Base-by-base conservation (phyloP, 2,888 invertebrate genomes). In the Melieria picta region DNA sequence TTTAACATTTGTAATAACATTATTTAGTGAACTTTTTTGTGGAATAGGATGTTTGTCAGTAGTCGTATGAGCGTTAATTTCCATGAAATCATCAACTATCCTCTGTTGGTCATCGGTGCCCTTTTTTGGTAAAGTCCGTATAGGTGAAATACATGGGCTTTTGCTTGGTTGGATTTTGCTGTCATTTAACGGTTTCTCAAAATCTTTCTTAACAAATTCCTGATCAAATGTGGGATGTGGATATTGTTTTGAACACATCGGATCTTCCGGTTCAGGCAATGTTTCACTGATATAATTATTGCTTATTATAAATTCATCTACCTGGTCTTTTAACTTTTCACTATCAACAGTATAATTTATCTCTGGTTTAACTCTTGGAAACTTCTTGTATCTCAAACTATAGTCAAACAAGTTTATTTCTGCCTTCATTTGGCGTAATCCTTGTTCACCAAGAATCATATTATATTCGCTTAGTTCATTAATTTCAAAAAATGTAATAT, bases 81-180 rank as follows among this genome's bases (percentile, higher is more conserved):
- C 71, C 42, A 63, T 42, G 30, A 52, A 70, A 2, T 73, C 73
- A 4, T 66, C 13, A 4, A 73, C 73, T 64, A 69, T 69, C 48
- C 62, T 30, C 2, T 30, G 30, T 30, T 30, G 30, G 30, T 30
- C 30, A 30, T 30, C 30, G 3, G 30, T 30, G 30, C 2, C 30
- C 30, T 30, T 30, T 30, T 30, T 30, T 30, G 30, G 30, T 30
- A 30, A 1, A 30, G 30, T 30, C 30, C 30, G 2, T 30, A 30
- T 30, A 30, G 30, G 30, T 30, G 30, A 30, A 30, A 30, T 30
- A 30, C 30, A 30, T 30, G 30, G 30, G 30, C 1, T 30, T 30
- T 30, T 30, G 30, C 30, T 30, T 30, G 30, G 30, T 30, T 30
- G 30, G n/a, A 3, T 72, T 9, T 61, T 56, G 1, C 62, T 69